A percentile compares a stretch with the other conserved stretches of the same genome.
These are phyloP conservation scores for Xerus inauris DNA, from an alignment of 2,113 vertebrate species.

Conservation along the genomic window DNA sequence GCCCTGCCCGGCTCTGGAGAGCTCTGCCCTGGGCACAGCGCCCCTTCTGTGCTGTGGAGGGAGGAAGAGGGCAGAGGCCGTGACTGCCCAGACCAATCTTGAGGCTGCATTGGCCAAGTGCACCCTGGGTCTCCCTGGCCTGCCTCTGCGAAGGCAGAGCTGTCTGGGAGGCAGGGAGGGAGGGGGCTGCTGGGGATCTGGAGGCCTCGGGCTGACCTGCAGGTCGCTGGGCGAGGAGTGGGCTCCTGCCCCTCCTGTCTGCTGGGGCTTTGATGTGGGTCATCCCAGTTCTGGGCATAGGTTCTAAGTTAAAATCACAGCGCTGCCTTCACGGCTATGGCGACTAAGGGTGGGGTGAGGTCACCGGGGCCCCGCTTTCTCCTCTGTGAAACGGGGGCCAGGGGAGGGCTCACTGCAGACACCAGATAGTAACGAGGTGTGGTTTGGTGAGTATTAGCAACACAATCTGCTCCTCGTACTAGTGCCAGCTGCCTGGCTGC, in stretches of 20 bases:
- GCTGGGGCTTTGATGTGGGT: background rate
- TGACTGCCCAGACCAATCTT: background rate
- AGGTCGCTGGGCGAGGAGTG: too few relatives aligned
- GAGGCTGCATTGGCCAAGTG: background rate
- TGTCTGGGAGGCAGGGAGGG: too few relatives aligned
- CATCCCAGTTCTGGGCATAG: accelerated
- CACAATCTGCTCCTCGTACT: accelerated
- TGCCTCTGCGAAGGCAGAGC: too few relatives aligned
- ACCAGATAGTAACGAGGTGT: accelerated
- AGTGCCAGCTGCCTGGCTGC: background rate
- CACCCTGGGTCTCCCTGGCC: background rate
- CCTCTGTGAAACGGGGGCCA: background rate
- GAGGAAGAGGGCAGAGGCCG: too few relatives aligned
- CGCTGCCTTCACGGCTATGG: accelerated
- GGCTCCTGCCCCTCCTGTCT: background rate
- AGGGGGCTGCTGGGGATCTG: background rate
- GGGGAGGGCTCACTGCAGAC: background rate
- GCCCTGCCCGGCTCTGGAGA: background rate
- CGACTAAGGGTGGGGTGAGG: background rate
- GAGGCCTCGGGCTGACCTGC: too few relatives aligned
- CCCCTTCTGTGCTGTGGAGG: background rate
- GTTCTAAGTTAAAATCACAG: background rate
- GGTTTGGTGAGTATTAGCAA: accelerated
- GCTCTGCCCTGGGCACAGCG: background rate
- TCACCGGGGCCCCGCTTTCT: background rate